phyloP scores from a whole-genome alignment of 1,140 invertebrate species.

The Drosophila dunni region DNA sequence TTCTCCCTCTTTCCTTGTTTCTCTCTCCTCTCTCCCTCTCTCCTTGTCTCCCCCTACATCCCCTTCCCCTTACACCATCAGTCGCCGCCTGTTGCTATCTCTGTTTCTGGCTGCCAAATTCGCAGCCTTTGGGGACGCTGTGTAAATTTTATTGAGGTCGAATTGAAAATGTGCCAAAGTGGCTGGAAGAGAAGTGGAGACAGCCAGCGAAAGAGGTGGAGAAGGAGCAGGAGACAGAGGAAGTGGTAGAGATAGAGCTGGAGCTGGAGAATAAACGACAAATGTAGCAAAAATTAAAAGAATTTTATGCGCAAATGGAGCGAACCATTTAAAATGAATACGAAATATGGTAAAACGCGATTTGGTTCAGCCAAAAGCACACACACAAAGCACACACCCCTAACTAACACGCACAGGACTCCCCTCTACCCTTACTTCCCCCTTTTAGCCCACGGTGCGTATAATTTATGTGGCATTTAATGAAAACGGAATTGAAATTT shows the following conservation, averaged over 20 bases:
- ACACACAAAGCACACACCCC: not conserved
- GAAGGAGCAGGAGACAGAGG: not conserved
- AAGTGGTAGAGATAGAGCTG: not conserved
- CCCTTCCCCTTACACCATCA: no score
- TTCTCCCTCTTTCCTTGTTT: no score
- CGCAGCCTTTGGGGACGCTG: slow-evolving; percentile 30
- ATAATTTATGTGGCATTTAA: slow-evolving; percentile 83
- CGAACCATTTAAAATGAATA: slow-evolving; percentile 75
- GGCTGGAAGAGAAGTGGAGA: slow-evolving; percentile 5
- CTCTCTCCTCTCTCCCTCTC: not conserved
- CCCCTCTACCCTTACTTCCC: not conserved
- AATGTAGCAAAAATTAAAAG: slow-evolving; percentile 81
- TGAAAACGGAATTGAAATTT: slow-evolving; percentile 82
- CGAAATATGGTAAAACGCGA: slow-evolving; percentile 80
- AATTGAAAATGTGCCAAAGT: slow-evolving; percentile 79
- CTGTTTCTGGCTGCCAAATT: not conserved
- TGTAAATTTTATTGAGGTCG: slow-evolving; percentile 81
- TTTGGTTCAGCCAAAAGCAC: slow-evolving; percentile 56
- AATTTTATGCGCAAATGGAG: slow-evolving; percentile 80
- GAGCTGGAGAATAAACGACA: slow-evolving; percentile 33
- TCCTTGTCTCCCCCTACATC: not conserved
- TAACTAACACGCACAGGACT: not conserved
- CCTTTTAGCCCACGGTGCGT: slow-evolving; percentile 50
- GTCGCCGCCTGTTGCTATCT: slow-evolving; percentile 1
- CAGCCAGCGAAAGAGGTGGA: not conserved